These are phyloP conservation scores for Heliothis virescens DNA, from an alignment of 1,140 invertebrate species.

Conservation along the genomic window DNA sequence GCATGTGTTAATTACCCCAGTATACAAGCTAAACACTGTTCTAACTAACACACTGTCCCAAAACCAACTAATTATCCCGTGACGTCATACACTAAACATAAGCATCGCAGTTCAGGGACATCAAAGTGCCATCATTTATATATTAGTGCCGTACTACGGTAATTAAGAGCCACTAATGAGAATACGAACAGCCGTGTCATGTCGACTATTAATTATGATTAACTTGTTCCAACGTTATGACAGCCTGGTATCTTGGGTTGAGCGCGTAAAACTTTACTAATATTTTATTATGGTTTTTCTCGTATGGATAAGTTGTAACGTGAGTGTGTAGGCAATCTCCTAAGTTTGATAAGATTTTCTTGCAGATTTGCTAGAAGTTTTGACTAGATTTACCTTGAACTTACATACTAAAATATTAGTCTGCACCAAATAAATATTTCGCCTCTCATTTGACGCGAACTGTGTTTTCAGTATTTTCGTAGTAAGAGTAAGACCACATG, in stretches of 20 bases:
- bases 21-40: slow-evolving; percentile 2
- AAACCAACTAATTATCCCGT: slow-evolving; percentile 32
- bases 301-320: not conserved
- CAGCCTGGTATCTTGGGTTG: slow-evolving; percentile 10
- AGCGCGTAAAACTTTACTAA: not conserved
- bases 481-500: too few relatives aligned
- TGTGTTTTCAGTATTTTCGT: too few relatives aligned
- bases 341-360: slow-evolving; percentile 31
- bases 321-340: not conserved
- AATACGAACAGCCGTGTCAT: slow-evolving; percentile 28
- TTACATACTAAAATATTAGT: not conserved
- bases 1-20: slow-evolving; percentile 5
- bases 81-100: slow-evolving; percentile 32
- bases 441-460: not conserved
- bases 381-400: not conserved
- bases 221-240: slow-evolving; percentile 21
- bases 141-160: slow-evolving; percentile 30
- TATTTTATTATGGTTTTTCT: slow-evolving; percentile 19
- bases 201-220: slow-evolving; percentile 44
- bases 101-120: slow-evolving; percentile 18
- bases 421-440: not conserved
- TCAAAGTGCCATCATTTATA: slow-evolving; percentile 40
- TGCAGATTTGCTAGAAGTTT: slow-evolving; percentile 5
- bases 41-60: slow-evolving; percentile 17
- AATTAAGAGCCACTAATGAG: slow-evolving; percentile 43